Evolutionary conservation across 2,797 vertebrate genomes (phyloP), one percentile per base, ranked within the genome.

Genomic region (Cirrhinus mrigala): DNA sequence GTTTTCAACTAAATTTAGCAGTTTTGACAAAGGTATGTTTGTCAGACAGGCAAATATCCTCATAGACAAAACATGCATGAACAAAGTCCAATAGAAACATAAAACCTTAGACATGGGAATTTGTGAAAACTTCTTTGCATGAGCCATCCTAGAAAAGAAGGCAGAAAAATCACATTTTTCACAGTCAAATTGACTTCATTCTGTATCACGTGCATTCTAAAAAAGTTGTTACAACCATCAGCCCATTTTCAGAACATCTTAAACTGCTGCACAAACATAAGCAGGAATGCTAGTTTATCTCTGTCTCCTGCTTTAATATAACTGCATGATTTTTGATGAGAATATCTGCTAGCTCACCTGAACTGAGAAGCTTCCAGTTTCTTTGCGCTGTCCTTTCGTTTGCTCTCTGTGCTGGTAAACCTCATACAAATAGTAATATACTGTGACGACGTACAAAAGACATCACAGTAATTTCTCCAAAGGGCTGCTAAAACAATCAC

Each of bases 81-180:
- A 77, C 58, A 60, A 40, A 3, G 58, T 58, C 6, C 29, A 77
- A 40, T n/a, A 77, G 14, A 71, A 24, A 81, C n/a, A 60, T 58
- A 50, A 37, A 46, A 95, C 95, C 95, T 94, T 95, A 5, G 95
- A 96, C 95, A 96, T 96, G 46, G 93, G 92, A 87, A 96, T 95
- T 48, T 86, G 91, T 66, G 91, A 89, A 85, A 95, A 96, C 76
- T 10, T 87, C 88, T 91, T 92, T 60, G 89, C 24, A 6, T 95
- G 94, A 78, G 87, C 81, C 95, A 96, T 96, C 84, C 89, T 93
- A 54, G 27, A 85, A 44, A 40, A 22, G 83, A 58, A 46, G 52
- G 27, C 56, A 33, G 46, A 82, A 33, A 79, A 68, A 20, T 14
- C 20, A 14, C 1, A n/a, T 48, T 64, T 24, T 64, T 79, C 60